phyloP scores from a whole-genome alignment of 37 sponge, comb jelly and placozoan species.

The Geodia barretti region DNA sequence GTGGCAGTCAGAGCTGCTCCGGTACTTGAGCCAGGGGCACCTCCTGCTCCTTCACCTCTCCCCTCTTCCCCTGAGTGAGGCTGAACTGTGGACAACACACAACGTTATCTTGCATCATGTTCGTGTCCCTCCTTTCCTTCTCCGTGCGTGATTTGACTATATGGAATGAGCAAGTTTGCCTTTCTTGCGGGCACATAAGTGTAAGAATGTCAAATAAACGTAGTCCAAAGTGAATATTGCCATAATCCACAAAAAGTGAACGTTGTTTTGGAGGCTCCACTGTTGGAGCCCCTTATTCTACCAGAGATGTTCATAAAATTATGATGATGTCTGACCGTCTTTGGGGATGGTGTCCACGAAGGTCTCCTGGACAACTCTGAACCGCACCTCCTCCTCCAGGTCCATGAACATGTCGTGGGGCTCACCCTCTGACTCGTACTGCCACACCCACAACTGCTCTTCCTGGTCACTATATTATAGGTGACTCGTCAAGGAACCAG shows the following conservation, averaged over 20 bases:
- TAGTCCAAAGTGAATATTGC: no score
- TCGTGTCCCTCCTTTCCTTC: no score
- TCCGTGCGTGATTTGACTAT: no score
- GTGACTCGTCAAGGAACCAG: not conserved
- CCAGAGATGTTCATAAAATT: not conserved
- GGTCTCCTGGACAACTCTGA: constrained; percentile 80
- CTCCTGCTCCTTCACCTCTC: not conserved
- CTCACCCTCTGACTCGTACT: constrained; percentile 84
- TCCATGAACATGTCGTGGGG: constrained; percentile 95
- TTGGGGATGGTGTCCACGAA: constrained; percentile 83
- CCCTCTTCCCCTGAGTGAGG: constrained; percentile 4
- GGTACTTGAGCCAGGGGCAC: no score
- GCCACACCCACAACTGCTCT: constrained; percentile 98
- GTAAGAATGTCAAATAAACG: not conserved
- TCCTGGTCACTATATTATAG: constrained; percentile 60
- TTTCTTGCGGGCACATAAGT: no score
- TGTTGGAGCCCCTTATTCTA: not conserved
- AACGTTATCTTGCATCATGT: no score
- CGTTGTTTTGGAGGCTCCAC: no score
- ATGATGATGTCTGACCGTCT: constrained; percentile 12
- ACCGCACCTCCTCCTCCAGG: constrained; percentile 85
- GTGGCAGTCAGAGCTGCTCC: constrained; percentile 1
- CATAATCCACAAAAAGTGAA: no score
- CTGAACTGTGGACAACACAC: constrained; percentile 34
- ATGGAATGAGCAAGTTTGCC: no score